phyloP scores from a whole-genome alignment of 2,113 vertebrate species.

The Ardeotis arabs region DNA sequence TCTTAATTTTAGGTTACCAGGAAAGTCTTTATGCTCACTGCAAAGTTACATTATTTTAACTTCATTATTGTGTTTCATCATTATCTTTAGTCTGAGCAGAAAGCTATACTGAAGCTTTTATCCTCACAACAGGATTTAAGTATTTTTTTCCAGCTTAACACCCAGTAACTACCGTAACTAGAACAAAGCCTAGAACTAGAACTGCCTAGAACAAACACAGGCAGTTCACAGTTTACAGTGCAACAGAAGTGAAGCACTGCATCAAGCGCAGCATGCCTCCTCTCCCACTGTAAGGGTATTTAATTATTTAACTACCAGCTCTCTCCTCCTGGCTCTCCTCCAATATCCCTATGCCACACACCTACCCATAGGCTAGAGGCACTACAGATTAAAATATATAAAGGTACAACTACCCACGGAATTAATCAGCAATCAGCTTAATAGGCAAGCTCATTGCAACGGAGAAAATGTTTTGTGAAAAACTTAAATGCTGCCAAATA shows the following conservation, averaged over 20 bases:
- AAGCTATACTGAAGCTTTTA: background rate
- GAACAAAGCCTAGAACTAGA: background rate
- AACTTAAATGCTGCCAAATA: background rate
- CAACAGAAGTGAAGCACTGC: background rate
- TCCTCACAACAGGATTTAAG: background rate
- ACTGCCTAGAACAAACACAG: too few species aligned
- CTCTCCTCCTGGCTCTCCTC: background rate
- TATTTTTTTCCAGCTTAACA: background rate
- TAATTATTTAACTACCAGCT: background rate
- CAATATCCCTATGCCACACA: accelerated
- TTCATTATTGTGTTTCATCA: background rate
- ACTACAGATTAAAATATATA: background rate
- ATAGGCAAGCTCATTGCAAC: background rate
- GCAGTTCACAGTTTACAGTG: background rate
- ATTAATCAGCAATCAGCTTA: background rate
- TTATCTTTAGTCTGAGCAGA: background rate
- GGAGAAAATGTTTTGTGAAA: background rate
- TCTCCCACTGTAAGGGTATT: background rate
- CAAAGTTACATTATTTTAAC: background rate
- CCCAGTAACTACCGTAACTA: background rate
- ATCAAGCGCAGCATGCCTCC: too few species aligned
- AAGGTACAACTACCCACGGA: background rate
- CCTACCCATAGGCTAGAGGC: accelerated
- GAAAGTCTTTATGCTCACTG: background rate
- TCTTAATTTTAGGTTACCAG: background rate